phyloP scores from a whole-genome alignment of 1,140 invertebrate genomes.

The Oreohelix idahoensis region DNA sequence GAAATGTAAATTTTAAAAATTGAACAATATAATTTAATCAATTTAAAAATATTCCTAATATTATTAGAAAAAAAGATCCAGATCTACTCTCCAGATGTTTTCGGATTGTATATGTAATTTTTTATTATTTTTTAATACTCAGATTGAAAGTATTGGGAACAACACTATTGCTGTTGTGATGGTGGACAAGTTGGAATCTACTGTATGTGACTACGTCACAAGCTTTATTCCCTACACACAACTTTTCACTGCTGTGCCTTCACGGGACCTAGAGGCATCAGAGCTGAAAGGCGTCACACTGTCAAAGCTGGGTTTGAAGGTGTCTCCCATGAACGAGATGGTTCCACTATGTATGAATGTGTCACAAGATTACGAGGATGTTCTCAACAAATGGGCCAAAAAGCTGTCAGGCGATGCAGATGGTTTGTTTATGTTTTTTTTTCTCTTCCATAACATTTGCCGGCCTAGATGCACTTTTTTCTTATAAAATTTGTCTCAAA shows the following conservation, averaged over 20 bases:
- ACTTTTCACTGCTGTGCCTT: conserved; percentile 8
- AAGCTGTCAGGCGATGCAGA: background rate
- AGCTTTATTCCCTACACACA: conserved; percentile 31
- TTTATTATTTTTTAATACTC: background rate
- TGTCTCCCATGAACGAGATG: conserved; percentile 25
- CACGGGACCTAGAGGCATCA: background rate
- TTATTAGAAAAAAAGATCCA: no score
- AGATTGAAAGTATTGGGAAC: conserved; percentile 24
- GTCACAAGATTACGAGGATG: conserved; percentile 25
- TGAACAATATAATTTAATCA: no score
- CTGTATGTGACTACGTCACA: conserved; percentile 34
- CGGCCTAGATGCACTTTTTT: no score
- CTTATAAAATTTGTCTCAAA: no score
- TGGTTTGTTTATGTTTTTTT: background rate
- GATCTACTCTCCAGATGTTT: no score
- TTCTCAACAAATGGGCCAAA: background rate
- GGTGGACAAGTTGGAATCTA: conserved; percentile 15
- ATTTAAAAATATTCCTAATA: no score
- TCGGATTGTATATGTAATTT: background rate
- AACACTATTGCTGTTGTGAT: conserved; percentile 16
- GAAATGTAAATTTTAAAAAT: no score
- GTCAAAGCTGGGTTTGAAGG: conserved; percentile 25
- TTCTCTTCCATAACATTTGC: background rate
- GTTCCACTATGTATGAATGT: conserved; percentile 16
- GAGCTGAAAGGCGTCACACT: conserved; percentile 18